A percentile compares a stretch with the other conserved stretches of the same genome.
Evolutionary conservation across 2,888 invertebrate species (phyloP).

Genomic region (Oscheius onirici): DNA sequence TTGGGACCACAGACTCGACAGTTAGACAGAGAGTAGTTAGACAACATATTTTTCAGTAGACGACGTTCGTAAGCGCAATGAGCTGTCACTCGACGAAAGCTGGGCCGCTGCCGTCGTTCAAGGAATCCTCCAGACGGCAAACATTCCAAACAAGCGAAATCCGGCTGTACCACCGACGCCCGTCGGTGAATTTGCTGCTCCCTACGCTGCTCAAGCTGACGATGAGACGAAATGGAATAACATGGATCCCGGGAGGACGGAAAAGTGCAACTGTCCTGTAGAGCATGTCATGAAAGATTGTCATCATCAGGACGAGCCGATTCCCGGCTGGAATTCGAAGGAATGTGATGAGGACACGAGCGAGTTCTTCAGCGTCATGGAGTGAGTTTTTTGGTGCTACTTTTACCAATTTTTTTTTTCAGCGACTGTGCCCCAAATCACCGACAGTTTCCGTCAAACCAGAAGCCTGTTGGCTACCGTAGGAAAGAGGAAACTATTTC

Average conservation of each 20-base stretch:
- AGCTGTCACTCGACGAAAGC: not conserved
- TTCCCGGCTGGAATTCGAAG: not conserved
- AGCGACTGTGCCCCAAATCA: too few species aligned
- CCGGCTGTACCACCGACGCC: not conserved
- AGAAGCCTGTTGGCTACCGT: too few species aligned
- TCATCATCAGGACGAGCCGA: constrained; percentile 7
- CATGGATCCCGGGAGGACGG: constrained; percentile 12
- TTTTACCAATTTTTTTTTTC: too few species aligned
- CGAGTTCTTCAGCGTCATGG: too few species aligned
- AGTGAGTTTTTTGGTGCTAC: too few species aligned
- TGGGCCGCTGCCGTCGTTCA: not conserved
- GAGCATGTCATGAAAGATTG: not conserved
- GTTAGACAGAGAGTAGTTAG: too few species aligned
- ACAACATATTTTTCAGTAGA: constrained; percentile 8
- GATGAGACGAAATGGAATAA: constrained; percentile 34
- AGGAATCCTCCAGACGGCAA: constrained; percentile 9
- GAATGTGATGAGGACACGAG: too few species aligned
- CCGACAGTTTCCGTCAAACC: too few species aligned
- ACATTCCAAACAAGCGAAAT: not conserved
- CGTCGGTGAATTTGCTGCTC: not conserved
- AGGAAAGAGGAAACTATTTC: too few species aligned
- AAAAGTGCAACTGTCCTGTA: constrained; percentile 3
- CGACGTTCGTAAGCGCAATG: not conserved
- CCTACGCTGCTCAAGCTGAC: constrained; percentile 31
- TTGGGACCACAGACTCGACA: too few species aligned